phyloP scores from a whole-genome alignment of 2,888 invertebrate species.

The Diadromus collaris region DNA sequence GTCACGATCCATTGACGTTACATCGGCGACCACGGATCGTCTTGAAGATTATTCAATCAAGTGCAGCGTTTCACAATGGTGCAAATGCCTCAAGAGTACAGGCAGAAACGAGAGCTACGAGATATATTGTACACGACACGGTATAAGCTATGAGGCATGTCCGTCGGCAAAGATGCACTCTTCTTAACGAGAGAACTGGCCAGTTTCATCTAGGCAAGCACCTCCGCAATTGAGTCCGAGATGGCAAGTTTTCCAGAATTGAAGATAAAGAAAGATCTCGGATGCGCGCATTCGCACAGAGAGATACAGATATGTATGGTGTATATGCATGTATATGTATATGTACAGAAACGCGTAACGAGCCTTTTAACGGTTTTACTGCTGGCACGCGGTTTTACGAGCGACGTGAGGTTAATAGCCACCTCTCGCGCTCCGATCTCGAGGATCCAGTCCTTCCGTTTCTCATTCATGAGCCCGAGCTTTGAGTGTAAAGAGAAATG shows the following conservation, averaged over 20 bases:
- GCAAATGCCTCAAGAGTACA: constrained; percentile 43
- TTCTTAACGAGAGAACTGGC: constrained; percentile 29
- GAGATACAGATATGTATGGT: constrained; percentile 5
- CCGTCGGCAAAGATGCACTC: constrained; percentile 33
- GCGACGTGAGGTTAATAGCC: constrained; percentile 64
- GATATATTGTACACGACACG: constrained; percentile 12
- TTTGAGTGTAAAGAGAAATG: constrained; percentile 35
- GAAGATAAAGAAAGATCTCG: constrained; percentile 28
- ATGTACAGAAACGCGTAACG: constrained; percentile 64
- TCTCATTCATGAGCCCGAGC: constrained; percentile 57
- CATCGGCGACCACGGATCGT: constrained; percentile 17
- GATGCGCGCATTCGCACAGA: constrained; percentile 41
- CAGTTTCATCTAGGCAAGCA: constrained; percentile 42
- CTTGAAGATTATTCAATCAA: constrained; percentile 49
- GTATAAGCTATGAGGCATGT: constrained; percentile 36
- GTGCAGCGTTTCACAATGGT: constrained; percentile 17
- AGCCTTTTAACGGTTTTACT: constrained; percentile 66
- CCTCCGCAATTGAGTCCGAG: constrained; percentile 49
- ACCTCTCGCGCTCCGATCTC: constrained; percentile 57
- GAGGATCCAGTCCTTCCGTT: constrained; percentile 52
- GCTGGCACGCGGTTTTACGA: constrained; percentile 64
- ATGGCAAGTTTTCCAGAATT: constrained; percentile 37
- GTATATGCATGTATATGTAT: constrained; percentile 40
- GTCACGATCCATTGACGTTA: constrained; percentile 43
- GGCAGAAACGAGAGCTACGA: constrained; percentile 20